phyloP scores from a whole-genome alignment of 2,888 invertebrate species.

The Eubasilissa splendida region DNA sequence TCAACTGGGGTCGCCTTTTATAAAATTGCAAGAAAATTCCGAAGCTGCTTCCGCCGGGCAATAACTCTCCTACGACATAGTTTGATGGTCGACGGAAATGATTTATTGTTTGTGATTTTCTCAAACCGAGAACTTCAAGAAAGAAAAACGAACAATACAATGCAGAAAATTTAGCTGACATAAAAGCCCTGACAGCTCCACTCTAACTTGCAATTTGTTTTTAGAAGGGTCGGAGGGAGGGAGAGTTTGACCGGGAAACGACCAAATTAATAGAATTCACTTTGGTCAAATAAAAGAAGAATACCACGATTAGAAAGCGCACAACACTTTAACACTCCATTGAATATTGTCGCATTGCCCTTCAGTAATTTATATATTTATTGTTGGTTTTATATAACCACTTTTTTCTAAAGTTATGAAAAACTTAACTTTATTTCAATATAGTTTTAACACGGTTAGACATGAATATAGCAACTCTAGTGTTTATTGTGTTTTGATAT shows the following conservation, averaged over 20 bases:
- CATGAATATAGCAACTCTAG: too few relatives aligned
- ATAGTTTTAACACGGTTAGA: too few relatives aligned
- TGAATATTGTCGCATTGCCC: too few relatives aligned
- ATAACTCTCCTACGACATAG: conserved; percentile 51
- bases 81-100: conserved; percentile 49
- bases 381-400: too few relatives aligned
- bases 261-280: neutral
- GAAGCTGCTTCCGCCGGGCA: conserved; percentile 15
- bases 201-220: conserved; percentile 5
- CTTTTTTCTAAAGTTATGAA: too few relatives aligned
- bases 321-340: too few relatives aligned
- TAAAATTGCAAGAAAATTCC: conserved; percentile 35
- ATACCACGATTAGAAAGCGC: too few relatives aligned
- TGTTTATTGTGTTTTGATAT: too few relatives aligned
- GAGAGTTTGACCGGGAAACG: neutral
- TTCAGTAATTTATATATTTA: too few relatives aligned
- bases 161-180: conserved; percentile 26
- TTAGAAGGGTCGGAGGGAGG: neutral
- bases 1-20: conserved; percentile 18
- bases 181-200: conserved; percentile 15
- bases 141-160: conserved; percentile 3
- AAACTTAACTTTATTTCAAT: too few relatives aligned
- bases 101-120: conserved; percentile 50
- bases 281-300: neutral
- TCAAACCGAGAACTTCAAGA: neutral